Conservation (phyloP, 2,888 invertebrate species). For the Julus scanicus region DNA sequence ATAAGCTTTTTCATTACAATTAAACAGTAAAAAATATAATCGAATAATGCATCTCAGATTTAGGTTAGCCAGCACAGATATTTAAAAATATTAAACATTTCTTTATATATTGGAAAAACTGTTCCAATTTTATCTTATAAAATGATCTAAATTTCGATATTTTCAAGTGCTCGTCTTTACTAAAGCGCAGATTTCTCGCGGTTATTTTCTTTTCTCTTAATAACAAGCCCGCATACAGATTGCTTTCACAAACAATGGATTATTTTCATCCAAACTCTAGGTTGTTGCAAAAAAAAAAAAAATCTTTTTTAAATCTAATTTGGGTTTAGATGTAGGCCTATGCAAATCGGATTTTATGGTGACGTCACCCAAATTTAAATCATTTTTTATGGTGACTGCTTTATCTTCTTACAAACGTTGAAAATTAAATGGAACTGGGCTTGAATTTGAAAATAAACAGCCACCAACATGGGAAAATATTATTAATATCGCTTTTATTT, state of each 20-base stretch:
- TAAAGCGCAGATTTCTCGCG: background rate
- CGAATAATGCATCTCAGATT: too few species aligned
- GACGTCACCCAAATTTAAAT: background rate
- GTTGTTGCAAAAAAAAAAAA: background rate
- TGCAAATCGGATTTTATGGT: background rate
- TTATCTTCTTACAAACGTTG: background rate
- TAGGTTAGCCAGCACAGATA: too few species aligned
- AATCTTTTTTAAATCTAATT: background rate
- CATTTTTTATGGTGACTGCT: background rate
- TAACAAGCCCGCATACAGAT: slow-evolving; percentile 13
- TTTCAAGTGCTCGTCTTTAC: too few species aligned
- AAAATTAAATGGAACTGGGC: background rate
- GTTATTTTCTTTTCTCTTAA: background rate
- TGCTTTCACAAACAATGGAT: slow-evolving; percentile 23
- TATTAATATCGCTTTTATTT: background rate
- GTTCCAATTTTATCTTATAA: too few species aligned
- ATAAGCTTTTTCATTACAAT: too few species aligned
- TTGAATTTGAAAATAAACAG: background rate
- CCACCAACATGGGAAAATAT: background rate
- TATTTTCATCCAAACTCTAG: background rate
- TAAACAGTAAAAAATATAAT: too few species aligned
- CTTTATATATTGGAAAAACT: too few species aligned
- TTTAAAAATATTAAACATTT: too few species aligned
- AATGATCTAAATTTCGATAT: too few species aligned
- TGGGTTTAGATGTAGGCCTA: background rate